Percentiles rank a stretch among this genome's conserved stretches.
Evolutionary conservation across 1,140 invertebrate genomes (phyloP).

Genomic region (Thaumatotibia leucotreta): DNA sequence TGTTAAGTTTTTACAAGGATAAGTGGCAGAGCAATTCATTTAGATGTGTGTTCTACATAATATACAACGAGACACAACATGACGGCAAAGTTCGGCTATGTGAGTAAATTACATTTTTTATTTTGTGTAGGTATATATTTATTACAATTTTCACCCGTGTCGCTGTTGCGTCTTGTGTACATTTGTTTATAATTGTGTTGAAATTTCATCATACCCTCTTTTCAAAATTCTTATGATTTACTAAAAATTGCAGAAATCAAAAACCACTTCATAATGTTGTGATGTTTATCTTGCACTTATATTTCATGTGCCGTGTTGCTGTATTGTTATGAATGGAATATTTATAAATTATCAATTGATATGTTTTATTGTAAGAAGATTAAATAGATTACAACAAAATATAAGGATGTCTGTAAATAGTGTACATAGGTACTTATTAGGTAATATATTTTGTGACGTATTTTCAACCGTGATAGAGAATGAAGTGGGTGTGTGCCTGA

Average conservation of each 20-base stretch:
- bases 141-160: too few species aligned
- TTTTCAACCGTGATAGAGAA: not conserved
- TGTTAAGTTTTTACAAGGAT: constrained; percentile 68
- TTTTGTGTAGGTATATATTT: not conserved
- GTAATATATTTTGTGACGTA: not conserved
- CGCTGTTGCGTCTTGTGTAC: too few species aligned
- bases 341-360: constrained; percentile 17
- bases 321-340: constrained; percentile 33
- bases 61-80: constrained; percentile 77
- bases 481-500: not conserved
- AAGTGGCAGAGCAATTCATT: constrained; percentile 64
- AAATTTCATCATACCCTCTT: not conserved
- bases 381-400: not conserved
- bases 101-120: constrained; percentile 37
- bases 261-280: not conserved
- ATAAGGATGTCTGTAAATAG: not conserved
- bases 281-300: not conserved
- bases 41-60: constrained; percentile 74
- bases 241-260: not conserved
- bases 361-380: not conserved
- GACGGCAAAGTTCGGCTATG: constrained; percentile 78
- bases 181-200: too few species aligned
- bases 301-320: not conserved
- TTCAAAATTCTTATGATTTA: not conserved
- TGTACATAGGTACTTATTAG: not conserved